Percentiles rank a stretch among this genome's conserved stretches.
These are phyloP conservation scores for Elysia crispata DNA, from an alignment of 2,888 invertebrate genomes.

Conservation along the genomic window DNA sequence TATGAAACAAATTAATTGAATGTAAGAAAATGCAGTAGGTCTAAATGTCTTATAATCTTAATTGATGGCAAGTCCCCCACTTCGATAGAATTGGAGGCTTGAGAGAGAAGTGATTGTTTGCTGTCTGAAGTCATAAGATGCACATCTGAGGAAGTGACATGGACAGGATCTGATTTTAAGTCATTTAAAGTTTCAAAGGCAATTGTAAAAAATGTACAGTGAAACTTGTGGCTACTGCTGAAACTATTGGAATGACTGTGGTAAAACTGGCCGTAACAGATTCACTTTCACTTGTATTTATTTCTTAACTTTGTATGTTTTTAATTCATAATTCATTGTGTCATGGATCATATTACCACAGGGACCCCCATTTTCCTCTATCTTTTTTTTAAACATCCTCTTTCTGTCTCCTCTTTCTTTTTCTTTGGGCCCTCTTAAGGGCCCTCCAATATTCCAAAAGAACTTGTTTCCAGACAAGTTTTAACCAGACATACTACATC, in stretches of 20 bases:
- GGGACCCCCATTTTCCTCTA: slow-evolving; percentile 35
- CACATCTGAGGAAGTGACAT: no score
- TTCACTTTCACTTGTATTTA: slow-evolving; percentile 17
- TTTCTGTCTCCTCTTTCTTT: slow-evolving; percentile 47
- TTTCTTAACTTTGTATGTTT: not conserved
- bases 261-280: slow-evolving; percentile 43
- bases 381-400: not conserved
- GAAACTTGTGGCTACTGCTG: no score
- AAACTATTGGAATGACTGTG: not conserved
- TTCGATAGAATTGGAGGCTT: no score
- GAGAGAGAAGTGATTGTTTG: no score
- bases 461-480: slow-evolving; percentile 1
- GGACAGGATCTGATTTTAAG: no score
- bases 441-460: slow-evolving; percentile 68
- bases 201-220: no score
- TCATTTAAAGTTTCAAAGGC: no score
- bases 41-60: no score
- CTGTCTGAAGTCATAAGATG: no score
- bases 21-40: no score
- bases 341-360: slow-evolving; percentile 37
- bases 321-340: not conserved
- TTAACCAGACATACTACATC: not conserved
- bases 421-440: slow-evolving; percentile 72
- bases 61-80: no score
- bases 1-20: no score